These are phyloP conservation scores for Turdus rufiventris DNA, from an alignment of 2,113 vertebrate species.

Conservation along the genomic window DNA sequence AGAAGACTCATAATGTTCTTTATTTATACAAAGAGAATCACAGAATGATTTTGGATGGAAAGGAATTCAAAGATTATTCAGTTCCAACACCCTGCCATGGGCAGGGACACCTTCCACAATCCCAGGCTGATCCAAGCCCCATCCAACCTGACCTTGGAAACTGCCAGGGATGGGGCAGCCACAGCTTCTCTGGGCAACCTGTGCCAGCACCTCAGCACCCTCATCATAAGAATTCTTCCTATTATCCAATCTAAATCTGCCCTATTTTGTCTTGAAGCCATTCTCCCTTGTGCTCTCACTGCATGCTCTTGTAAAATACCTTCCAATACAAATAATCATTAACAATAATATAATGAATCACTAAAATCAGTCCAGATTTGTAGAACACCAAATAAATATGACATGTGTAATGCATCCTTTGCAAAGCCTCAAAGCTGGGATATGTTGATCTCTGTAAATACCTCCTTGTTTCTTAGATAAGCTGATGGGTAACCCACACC, in stretches of 20 bases:
- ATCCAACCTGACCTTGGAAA: rapidly evolving
- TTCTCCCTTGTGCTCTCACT: not conserved
- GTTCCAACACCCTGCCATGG: not conserved
- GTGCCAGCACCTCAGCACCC: not conserved
- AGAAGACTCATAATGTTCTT: not conserved
- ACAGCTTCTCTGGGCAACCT: rapidly evolving
- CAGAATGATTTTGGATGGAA: not conserved
- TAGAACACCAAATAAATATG: not conserved
- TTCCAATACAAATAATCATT: not conserved
- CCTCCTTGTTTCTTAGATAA: not conserved
- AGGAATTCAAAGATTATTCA: not conserved
- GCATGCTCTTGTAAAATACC: not conserved
- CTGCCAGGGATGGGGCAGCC: not conserved
- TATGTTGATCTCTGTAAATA: not conserved
- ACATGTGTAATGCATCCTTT: not conserved
- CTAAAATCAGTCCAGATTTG: not conserved
- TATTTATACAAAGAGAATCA: not conserved
- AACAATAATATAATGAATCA: not conserved
- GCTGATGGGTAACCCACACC: not conserved
- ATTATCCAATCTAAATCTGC: not conserved
- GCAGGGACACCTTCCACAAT: rapidly evolving
- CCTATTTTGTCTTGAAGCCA: not conserved
- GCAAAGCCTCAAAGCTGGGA: not conserved
- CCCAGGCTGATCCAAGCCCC: not conserved
- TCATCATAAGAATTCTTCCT: not conserved